These are phyloP conservation scores for Rhaphigaster nebulosa DNA, from an alignment of 2,888 invertebrate genomes.

Conservation along the genomic window DNA sequence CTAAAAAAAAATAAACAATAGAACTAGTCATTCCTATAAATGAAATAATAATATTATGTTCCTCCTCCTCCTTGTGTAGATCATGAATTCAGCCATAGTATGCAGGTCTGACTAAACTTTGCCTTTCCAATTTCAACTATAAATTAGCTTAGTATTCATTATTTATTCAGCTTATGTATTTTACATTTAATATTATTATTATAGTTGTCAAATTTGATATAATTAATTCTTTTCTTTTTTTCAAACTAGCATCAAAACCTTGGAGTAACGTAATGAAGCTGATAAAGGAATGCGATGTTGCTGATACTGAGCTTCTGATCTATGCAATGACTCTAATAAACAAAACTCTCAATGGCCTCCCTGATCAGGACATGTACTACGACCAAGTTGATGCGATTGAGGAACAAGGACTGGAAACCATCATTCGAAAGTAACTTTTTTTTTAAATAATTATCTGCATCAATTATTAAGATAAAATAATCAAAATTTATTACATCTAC, in stretches of 20 bases:
- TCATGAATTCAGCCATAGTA: too few species aligned
- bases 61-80: too few species aligned
- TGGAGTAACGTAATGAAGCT: slow-evolving; percentile 88
- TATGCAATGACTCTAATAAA: slow-evolving; percentile 97
- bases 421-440: slow-evolving; percentile 78
- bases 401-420: slow-evolving; percentile 91
- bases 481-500: not conserved
- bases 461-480: not conserved
- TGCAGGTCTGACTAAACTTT: too few species aligned
- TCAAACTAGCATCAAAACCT: slow-evolving; percentile 72
- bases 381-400: slow-evolving; percentile 97
- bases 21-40: too few species aligned
- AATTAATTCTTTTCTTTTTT: slow-evolving; percentile 48
- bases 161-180: not conserved
- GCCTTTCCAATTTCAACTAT: not conserved
- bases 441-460: not conserved
- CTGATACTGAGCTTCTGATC: slow-evolving; percentile 94
- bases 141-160: not conserved
- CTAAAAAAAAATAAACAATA: too few species aligned
- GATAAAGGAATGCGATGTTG: slow-evolving; percentile 93
- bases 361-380: slow-evolving; percentile 96
- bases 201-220: not conserved
- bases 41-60: too few species aligned
- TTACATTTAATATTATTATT: not conserved
- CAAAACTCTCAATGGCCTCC: slow-evolving; percentile 92